Evolutionary conservation across 2,797 vertebrate species (phyloP).

Genomic region (Synanceia verrucosa): DNA sequence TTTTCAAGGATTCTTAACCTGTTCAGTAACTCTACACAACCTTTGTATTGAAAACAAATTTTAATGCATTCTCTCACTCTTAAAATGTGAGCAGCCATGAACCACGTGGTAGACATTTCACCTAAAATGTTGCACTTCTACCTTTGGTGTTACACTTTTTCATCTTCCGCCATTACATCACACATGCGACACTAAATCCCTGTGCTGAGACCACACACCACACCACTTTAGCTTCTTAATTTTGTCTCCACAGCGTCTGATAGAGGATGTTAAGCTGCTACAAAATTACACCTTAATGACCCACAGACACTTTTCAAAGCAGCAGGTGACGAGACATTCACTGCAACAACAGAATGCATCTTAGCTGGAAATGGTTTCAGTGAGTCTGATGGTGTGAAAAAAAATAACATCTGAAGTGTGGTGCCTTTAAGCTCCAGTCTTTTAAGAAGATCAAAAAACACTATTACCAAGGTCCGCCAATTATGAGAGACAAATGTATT

Average conservation of each 20-base stretch:
- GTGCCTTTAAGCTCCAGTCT: constrained; percentile 40
- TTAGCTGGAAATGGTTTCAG: constrained; percentile 13
- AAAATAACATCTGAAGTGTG: constrained; percentile 22
- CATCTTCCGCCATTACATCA: background rate
- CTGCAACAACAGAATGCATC: background rate
- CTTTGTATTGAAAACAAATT: background rate
- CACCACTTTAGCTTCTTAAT: constrained; percentile 4
- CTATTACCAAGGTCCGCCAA: constrained; percentile 45
- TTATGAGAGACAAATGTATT: constrained; percentile 47
- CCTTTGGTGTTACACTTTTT: background rate
- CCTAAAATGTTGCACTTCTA: background rate
- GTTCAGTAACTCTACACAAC: background rate
- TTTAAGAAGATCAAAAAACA: constrained; percentile 54
- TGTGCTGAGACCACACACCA: background rate
- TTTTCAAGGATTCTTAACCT: background rate
- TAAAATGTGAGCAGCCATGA: background rate
- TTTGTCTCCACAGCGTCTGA: constrained; percentile 4
- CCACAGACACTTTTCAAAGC: constrained; percentile 27
- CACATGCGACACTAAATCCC: background rate
- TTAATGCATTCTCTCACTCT: background rate
- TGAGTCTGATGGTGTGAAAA: constrained; percentile 33
- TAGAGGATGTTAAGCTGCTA: constrained; percentile 10
- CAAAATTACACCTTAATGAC: constrained; percentile 41
- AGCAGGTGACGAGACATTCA: constrained; percentile 58
- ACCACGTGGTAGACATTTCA: background rate